phyloP scores from a whole-genome alignment of 2,113 vertebrate species.

The Triplophysa rosa region DNA sequence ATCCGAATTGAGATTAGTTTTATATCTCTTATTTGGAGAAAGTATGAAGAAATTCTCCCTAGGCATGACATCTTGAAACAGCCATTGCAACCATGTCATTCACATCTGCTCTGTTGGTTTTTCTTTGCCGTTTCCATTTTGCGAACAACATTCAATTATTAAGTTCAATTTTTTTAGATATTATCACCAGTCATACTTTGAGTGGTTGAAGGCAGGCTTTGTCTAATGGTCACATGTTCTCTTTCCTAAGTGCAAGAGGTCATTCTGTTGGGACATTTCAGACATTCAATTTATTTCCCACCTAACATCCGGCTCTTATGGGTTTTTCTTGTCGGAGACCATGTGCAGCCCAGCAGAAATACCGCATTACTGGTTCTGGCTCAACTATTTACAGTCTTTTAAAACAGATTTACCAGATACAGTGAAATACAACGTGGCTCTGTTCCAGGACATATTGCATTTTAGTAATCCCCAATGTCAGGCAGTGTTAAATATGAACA shows the following conservation, averaged over 20 bases:
- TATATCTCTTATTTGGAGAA: too few relatives aligned
- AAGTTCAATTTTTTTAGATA: background rate
- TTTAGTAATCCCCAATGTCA: background rate
- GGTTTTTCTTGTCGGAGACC: background rate
- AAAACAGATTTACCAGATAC: conserved; percentile 21
- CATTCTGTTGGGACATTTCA: background rate
- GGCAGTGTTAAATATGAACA: conserved; percentile 15
- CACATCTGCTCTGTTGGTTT: background rate
- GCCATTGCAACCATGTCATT: background rate
- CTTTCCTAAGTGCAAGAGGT: background rate
- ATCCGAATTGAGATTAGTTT: too few relatives aligned
- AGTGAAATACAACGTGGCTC: background rate
- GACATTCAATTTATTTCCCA: conserved; percentile 22
- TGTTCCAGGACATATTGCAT: conserved; percentile 15
- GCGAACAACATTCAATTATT: background rate
- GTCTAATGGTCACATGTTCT: conserved; percentile 11
- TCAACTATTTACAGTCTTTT: conserved; percentile 29
- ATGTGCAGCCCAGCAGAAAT: conserved; percentile 27
- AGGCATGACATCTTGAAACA: background rate
- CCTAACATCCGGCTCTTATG: background rate
- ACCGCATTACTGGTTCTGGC: conserved; percentile 3
- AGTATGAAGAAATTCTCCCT: too few relatives aligned
- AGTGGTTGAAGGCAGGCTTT: background rate
- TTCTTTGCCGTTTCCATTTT: background rate
- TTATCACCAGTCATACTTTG: background rate